These are phyloP conservation scores for Vicugna pacos DNA, from an alignment of 2,113 vertebrate genomes.

Conservation along the genomic window DNA sequence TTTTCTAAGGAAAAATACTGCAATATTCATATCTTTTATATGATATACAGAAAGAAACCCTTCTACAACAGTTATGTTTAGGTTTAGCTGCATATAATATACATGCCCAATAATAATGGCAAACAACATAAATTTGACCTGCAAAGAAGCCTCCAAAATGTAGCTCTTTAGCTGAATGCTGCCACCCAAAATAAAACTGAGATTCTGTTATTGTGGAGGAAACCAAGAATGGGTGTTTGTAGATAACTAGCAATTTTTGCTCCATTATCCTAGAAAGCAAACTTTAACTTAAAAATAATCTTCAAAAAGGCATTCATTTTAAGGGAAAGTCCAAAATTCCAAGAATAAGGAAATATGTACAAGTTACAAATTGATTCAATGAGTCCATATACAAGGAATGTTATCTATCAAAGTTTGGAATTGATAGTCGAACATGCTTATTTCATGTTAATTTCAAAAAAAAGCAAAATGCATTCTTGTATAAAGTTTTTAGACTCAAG, in stretches of 20 bases:
- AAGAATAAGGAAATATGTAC: neutral
- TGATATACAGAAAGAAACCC: neutral
- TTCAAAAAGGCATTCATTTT: neutral
- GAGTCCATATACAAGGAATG: neutral
- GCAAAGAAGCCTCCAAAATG: neutral
- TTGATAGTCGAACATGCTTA: neutral
- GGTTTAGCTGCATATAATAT: neutral
- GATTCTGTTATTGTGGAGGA: neutral
- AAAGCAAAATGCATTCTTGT: neutral
- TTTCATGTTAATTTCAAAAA: neutral
- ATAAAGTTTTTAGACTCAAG: neutral
- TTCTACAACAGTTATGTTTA: neutral
- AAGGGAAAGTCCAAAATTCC: neutral
- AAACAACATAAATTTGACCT: neutral
- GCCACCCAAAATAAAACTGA: neutral
- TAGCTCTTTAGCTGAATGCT: neutral
- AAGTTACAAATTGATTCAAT: neutral
- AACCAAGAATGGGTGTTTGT: neutral
- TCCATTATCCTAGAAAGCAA: neutral
- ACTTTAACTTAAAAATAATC: conserved; percentile 21
- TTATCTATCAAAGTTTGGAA: neutral
- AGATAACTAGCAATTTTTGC: neutral
- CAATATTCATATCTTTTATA: neutral
- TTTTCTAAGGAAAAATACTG: neutral
- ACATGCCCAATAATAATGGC: neutral